Evolutionary conservation across 2,113 vertebrate species (phyloP), one percentile per base, ranked within the genome.

Genomic region (Misgurnus anguillicaudatus): DNA sequence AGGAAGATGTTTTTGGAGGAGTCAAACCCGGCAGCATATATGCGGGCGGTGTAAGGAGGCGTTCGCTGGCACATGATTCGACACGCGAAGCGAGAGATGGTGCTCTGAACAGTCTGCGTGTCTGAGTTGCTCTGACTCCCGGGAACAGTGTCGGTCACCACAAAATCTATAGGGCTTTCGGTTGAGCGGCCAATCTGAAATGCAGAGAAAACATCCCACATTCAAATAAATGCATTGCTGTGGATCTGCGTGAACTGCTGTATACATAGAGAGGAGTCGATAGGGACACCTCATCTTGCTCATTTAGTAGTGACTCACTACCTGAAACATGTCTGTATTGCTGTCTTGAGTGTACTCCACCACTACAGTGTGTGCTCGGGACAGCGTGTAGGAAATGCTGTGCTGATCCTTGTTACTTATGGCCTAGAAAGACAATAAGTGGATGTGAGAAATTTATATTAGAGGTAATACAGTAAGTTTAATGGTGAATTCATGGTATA

Each of bases 371-470:
- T 99, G 97, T 58, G 90, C 95, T 85, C 98, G 94, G 84, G 97
- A 99, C 86, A 99, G 92, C 31, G 98, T 99, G 64, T 96, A 99
- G 3, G 98, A 99, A 93, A 99, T 98, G 89, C 97, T 99, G 90
- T 98, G 98, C 92, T 98, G 98, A 93, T 99, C 97, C 91, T 98
- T 99, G 91, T 98, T 99, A 89, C 97, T 99, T 92, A 99, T 99
- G 91, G 98, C 98, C 98, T 96, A 57, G 0, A 24, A 14, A 72
- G 17, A 70, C 14, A 55, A 3, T 5, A 63, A 75, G 47, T 14
- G 41, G 5, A 17, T 3, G 19, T 55, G 9, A 68, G 9, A 80
- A 31, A 21, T 16, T 17, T 55, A 45, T 14, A 8, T 41, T 76
- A 76, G 73, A n/a, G 51, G 42, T 55, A 53, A 31, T 16, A 64